Conservation (phyloP, 2,888 invertebrate genomes). For the Ethmia dodecea region DNA sequence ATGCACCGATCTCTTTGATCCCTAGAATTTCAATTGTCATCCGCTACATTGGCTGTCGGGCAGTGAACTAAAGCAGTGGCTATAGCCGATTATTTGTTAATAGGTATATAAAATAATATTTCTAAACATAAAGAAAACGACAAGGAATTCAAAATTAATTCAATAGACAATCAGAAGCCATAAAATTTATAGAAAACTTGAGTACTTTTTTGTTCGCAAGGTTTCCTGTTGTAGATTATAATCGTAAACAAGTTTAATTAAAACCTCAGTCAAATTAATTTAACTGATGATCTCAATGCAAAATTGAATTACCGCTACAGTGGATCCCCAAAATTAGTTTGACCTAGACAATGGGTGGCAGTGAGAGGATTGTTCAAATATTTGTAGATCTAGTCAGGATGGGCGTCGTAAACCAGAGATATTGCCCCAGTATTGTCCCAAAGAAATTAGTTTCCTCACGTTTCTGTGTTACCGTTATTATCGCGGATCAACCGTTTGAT, state of each 20-base stretch:
- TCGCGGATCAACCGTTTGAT: conserved; percentile 28
- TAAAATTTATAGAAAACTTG: too few relatives aligned
- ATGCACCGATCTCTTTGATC: too few relatives aligned
- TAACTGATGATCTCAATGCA: conserved; percentile 51
- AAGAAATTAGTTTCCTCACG: conserved; percentile 66
- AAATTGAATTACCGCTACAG: conserved; percentile 61
- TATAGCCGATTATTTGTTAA: too few relatives aligned
- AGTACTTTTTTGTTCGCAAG: too few relatives aligned
- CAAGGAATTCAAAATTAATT: too few relatives aligned
- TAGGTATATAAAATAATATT: too few relatives aligned
- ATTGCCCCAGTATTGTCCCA: conserved; percentile 67
- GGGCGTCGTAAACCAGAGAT: conserved; percentile 65
- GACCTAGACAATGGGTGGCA: conserved; percentile 65
- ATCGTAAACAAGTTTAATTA: conserved; percentile 41
- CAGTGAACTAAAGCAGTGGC: too few relatives aligned
- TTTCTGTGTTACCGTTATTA: conserved; percentile 39
- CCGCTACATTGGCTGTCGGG: too few relatives aligned
- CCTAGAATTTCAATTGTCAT: too few relatives aligned
- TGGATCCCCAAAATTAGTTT: conserved; percentile 63
- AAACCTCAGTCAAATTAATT: conserved; percentile 43
- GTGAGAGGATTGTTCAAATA: conserved; percentile 60
- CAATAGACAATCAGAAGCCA: too few relatives aligned
- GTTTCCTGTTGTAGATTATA: conserved; percentile 19
- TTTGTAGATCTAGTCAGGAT: conserved; percentile 56
- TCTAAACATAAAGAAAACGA: too few relatives aligned